A percentile compares a stretch with the other conserved stretches of the same genome.
phyloP scores from a whole-genome alignment of 2,113 vertebrate genomes.

The Tringa solitaria region DNA sequence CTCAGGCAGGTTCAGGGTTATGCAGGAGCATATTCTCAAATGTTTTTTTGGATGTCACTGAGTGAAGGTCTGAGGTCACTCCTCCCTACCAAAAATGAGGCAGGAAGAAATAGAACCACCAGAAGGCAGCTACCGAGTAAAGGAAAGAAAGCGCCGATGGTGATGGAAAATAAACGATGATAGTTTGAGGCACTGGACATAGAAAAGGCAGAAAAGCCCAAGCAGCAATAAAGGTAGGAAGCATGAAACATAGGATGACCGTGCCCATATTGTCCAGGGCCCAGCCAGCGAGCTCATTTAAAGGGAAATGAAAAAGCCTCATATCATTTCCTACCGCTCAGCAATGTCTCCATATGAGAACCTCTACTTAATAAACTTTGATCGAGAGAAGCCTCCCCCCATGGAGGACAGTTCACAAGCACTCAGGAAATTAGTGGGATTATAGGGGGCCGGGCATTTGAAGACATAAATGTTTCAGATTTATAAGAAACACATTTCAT shows the following conservation, averaged over 20 bases:
- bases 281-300: slow-evolving; percentile 24
- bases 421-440: slow-evolving; percentile 72
- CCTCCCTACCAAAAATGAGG: neutral
- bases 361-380: slow-evolving; percentile 56
- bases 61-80: neutral
- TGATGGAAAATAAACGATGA: neutral
- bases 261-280: slow-evolving; percentile 1
- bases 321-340: slow-evolving; percentile 52
- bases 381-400: slow-evolving; percentile 39
- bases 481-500: slow-evolving; percentile 73
- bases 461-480: slow-evolving; percentile 56
- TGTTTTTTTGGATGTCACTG: neutral
- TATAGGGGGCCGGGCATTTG: slow-evolving; percentile 41
- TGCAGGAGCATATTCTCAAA: neutral
- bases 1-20: neutral
- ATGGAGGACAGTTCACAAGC: slow-evolving; percentile 42
- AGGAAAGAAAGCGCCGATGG: neutral
- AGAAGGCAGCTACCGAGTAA: neutral
- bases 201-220: neutral
- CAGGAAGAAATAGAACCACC: neutral
- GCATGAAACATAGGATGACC: slow-evolving; percentile 7
- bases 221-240: neutral
- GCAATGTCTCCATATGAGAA: slow-evolving; percentile 54
- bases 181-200: neutral
- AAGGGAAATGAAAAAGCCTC: slow-evolving; percentile 60